Conservation (phyloP, 2,797 vertebrate species). For the Micrastur ruficollis region DNA sequence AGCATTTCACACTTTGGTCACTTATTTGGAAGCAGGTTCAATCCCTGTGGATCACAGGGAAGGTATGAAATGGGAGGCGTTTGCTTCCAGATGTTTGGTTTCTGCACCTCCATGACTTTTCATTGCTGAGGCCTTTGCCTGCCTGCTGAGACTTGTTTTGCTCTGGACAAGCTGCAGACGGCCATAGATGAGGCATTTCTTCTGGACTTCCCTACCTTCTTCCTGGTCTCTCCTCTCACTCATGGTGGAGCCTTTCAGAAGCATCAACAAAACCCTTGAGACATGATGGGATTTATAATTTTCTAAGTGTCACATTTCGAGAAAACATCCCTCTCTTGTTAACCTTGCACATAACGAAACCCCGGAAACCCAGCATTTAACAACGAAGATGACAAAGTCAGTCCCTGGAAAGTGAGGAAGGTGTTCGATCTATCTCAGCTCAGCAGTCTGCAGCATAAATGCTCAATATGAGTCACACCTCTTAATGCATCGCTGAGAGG, state of each 20-base stretch:
- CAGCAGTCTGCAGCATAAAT: background rate
- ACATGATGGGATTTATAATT: background rate
- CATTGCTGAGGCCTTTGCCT: background rate
- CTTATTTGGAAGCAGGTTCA: background rate
- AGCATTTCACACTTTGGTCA: background rate
- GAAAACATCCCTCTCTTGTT: background rate
- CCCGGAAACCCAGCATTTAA: background rate
- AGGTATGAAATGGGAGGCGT: background rate
- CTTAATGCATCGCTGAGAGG: background rate
- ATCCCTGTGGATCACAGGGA: background rate
- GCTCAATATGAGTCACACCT: background rate
- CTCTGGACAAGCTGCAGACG: background rate
- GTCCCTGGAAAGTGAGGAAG: background rate
- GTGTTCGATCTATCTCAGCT: background rate
- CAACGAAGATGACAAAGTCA: background rate
- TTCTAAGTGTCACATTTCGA: background rate
- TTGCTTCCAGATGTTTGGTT: slow-evolving; percentile 3
- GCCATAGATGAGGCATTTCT: background rate
- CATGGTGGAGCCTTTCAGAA: background rate
- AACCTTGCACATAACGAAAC: background rate
- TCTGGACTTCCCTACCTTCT: background rate
- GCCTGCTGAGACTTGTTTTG: slow-evolving; percentile 26
- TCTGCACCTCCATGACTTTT: background rate
- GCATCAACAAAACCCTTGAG: background rate
- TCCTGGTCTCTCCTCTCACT: background rate